Evolutionary conservation across 2,797 vertebrate genomes (phyloP).

Genomic region (Phrynocephalus vlangalii): DNA sequence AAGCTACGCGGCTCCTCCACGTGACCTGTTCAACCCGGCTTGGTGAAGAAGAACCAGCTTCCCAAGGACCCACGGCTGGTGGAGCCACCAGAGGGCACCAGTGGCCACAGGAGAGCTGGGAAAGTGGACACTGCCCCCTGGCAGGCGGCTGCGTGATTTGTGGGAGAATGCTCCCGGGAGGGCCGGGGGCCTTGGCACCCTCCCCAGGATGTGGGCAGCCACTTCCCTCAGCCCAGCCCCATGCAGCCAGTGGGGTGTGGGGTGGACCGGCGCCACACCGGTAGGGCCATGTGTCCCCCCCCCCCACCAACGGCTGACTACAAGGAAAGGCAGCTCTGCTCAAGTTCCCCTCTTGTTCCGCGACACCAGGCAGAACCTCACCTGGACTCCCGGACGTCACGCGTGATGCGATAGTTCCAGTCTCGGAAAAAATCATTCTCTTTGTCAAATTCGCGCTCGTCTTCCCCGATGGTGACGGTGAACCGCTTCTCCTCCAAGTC

Average conservation of each 20-base stretch:
- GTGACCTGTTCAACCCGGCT: not conserved
- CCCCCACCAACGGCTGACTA: not conserved
- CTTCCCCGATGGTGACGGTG: slow-evolving; percentile 96
- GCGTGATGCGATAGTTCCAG: slow-evolving; percentile 93
- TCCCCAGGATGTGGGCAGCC: no score
- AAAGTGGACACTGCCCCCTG: slow-evolving; percentile 6
- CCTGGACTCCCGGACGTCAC: slow-evolving; percentile 89
- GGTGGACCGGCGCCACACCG: no score
- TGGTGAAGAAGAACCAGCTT: not conserved
- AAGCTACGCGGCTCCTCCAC: not conserved
- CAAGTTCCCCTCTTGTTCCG: no score
- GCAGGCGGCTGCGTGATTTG: not conserved
- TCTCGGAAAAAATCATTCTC: slow-evolving; percentile 97
- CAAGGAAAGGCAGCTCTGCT: not conserved
- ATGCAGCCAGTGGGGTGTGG: no score
- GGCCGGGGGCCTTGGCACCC: no score
- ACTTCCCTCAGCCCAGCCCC: not conserved
- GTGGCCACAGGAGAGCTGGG: no score
- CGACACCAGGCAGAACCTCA: slow-evolving; percentile 69
- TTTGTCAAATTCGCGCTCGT: slow-evolving; percentile 96
- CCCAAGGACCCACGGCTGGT: not conserved
- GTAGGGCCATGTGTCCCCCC: no score
- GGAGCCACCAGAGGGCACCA: not conserved
- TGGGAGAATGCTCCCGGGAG: not conserved
- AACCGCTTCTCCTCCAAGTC: slow-evolving; percentile 99